Evolutionary conservation across 2,888 invertebrate genomes (phyloP), one percentile per base, ranked within the genome.

Genomic region (Agrotis clavis): DNA sequence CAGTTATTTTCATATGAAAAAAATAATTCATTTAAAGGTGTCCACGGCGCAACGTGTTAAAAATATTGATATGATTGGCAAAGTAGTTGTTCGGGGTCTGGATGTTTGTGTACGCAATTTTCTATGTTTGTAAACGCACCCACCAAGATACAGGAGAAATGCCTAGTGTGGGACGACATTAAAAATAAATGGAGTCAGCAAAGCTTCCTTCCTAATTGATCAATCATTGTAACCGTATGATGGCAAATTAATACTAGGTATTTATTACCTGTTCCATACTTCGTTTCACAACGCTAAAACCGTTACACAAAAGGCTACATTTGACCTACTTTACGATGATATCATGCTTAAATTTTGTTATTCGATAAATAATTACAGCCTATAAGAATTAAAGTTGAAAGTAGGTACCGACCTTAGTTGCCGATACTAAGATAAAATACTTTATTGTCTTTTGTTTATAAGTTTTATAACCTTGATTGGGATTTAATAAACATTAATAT

Each of bases 401-500:
- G 83, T 77, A 88, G 82, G 83, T 77, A 65, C n/a, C 66, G 77
- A 76, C 90, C 88, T 90, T 87, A 87, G 77, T 80, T 85, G 81
- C 25, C 66, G 63, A 79, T 75, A 82, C 65, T 79, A 67, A 76
- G 74, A 82, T 85, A 79, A 85, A 41, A 87, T 84, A 86, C 67
- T 81, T 84, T 86, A 88, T 88, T 88, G 86, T 90, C 60, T 85
- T 84, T 83, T 78, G 65, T 74, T 77, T 71, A 64, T n/a, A n/a
- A n/a, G n/a, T n/a, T n/a, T n/a, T n/a, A n/a, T 76, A 86, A 87
- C 91, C 90, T 90, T 66, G 74, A 81, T 85, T 81, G 71, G 74
- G 70, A 83, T 83, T 87, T 87, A 88, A 88, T 84, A 83, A 86
- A 80, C 72, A 84, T 86, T 85, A 87, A 74, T 74, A 71, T 81